Base-by-base conservation (phyloP, 2,888 invertebrate species). In the Standfussiana lucernea region DNA sequence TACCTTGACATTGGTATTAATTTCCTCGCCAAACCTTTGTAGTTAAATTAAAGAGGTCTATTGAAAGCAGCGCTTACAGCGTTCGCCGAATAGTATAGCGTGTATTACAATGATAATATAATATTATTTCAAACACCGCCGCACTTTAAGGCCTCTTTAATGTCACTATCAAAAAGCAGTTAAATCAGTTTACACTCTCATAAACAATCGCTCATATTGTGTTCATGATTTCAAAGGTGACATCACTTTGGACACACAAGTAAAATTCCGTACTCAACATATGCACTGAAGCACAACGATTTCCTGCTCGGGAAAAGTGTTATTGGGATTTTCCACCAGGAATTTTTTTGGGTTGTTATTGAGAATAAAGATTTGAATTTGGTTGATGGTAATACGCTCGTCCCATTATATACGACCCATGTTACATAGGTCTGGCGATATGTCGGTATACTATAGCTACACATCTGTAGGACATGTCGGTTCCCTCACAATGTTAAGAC, bases 191-290 rank as follows among this genome's bases (percentile, higher is more conserved):
- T 15, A 37, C 28, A 42, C 21, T 80, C 21, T 45, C 50, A 45
- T 59, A n/a, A 66, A 61, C 24, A 72, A n/a, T 35, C 40, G 13
- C 50, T 73, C 40, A 50, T 42, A n/a, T n/a, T n/a, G 56, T 80
- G 73, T 40, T 53, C 62, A 45, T 40, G 4, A 65, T 65, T 47
- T 24, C 13, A 56, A 66, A 66, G 56, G 10, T 45, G 21, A 66
- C 42, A 61, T 80, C 15, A 80, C 10, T 7, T 61, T 0, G 62
- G 6, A 5, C 32, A 37, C 35, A 42, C n/a, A 35, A 28, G 15
- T 53, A 32, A 37, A 42, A 64, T 61, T 28, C 24, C 5, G 3
- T 15, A 37, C 21, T 28, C 15, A 18, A 40, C 32, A 32, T 45
- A 65, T 28, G 59, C 59, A 64, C 11, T 42, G 35, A 65, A 45